Base-by-base conservation (phyloP, 2,888 invertebrate genomes). In the Clepsis dumicolana region DNA sequence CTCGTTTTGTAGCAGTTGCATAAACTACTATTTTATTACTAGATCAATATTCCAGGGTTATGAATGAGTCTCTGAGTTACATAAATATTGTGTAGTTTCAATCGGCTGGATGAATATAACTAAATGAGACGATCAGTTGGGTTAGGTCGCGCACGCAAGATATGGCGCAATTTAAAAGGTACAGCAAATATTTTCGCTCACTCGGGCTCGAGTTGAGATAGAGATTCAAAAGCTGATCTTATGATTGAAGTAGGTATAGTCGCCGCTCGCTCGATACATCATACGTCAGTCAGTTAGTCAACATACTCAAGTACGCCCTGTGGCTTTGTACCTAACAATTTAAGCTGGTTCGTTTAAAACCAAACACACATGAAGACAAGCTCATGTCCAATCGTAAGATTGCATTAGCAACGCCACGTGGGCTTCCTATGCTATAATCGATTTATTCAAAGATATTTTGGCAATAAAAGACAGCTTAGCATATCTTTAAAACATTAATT, bases 381-480 rank as follows among this genome's bases (percentile, higher is more conserved):
- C n/a, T 12, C 10, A 35, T 57, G 8, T 44, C 44, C 10, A 18
- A 44, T 44, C n/a, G n/a, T 18, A 44, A 44, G 7, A 38, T n/a
- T 4, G 38, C 4, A 29, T 10, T 12, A 7, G 14, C 18, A 32
- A 35, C 8, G 56, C 56, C 56, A 57, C 56, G 56, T 57, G 48
- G 24, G 12, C 18, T 48, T 29, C 35, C 48, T 50, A 57, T 14
- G 21, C 35, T 29, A 21, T 48, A 50, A 56, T 50, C 54, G 62
- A 67, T 57, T 29, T 63, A 63, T 62, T 67, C 18, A 24, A 64
- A 44, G 38, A 53, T 59, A 59, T 68, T 68, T 68, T 64, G 68
- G 63, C 59, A 64, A 67, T 68, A 68, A 68, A 68, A 38, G 68
- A 68, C 64, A 68, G 63, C 68, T 68, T 59, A 68, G 59, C 63